These are phyloP conservation scores for Nothoprocta perdicaria DNA, from an alignment of 2,113 vertebrate genomes.

Conservation along the genomic window DNA sequence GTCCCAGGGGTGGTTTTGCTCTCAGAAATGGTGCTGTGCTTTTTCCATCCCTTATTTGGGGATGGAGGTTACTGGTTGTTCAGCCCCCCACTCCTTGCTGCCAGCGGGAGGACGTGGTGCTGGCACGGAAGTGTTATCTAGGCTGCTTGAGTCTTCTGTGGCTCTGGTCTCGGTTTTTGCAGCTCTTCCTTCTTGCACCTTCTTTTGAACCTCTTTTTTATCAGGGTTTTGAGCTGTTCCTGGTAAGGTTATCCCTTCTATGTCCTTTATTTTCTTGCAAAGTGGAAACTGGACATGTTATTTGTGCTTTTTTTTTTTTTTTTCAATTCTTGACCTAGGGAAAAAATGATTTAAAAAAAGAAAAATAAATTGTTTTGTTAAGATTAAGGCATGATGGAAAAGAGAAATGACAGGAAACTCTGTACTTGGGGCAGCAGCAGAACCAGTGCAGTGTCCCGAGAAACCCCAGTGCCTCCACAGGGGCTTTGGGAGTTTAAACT, in stretches of 20 bases:
- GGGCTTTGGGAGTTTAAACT: background rate
- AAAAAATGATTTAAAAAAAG: background rate
- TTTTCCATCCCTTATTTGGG: background rate
- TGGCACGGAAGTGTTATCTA: background rate
- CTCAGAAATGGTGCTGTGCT: background rate
- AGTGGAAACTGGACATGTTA: background rate
- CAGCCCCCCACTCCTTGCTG: background rate
- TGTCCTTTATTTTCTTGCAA: background rate
- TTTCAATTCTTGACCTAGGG: background rate
- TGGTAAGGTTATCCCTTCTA: fast-evolving
- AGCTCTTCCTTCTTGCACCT: background rate
- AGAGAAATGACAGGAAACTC: background rate
- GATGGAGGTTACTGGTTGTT: background rate
- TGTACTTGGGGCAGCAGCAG: background rate
- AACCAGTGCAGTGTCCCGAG: background rate
- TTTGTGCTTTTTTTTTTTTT: background rate
- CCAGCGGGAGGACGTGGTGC: fast-evolving
- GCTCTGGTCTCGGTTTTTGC: background rate
- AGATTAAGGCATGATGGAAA: background rate
- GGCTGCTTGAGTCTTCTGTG: fast-evolving
- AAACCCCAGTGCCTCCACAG: background rate
- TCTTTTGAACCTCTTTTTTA: background rate
- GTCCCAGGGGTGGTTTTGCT: background rate
- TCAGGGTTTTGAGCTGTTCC: slow-evolving; percentile 11
- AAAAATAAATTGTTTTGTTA: background rate